phyloP scores from a whole-genome alignment of 2,113 vertebrate species.

The Eretmochelys imbricata region DNA sequence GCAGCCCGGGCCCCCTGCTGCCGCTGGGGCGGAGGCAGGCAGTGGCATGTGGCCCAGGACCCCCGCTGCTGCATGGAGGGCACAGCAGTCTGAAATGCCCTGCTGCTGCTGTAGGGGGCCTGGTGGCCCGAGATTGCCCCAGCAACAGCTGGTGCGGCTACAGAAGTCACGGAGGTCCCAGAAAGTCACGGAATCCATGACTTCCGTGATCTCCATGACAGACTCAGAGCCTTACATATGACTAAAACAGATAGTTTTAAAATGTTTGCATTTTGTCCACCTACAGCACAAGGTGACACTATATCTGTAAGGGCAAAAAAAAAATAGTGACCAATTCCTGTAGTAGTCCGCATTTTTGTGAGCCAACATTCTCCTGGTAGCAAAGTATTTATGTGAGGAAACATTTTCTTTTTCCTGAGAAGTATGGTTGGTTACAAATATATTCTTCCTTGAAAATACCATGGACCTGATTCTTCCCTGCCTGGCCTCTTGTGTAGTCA shows the following conservation, averaged over 20 bases:
- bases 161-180: too few relatives aligned
- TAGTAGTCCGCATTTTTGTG: rapidly evolving
- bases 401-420: neutral
- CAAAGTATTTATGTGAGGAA: neutral
- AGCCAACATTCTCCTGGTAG: neutral
- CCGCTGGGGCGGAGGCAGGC: too few relatives aligned
- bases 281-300: neutral
- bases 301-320: neutral
- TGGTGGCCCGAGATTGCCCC: too few relatives aligned
- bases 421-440: neutral
- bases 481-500: neutral
- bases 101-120: too few relatives aligned
- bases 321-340: neutral
- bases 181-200: too few relatives aligned
- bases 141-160: too few relatives aligned
- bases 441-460: neutral
- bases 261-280: neutral
- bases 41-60: too few relatives aligned
- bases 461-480: neutral
- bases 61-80: too few relatives aligned
- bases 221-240: neutral
- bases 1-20: too few relatives aligned
- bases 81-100: too few relatives aligned
- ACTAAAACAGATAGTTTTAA: neutral
- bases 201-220: too few relatives aligned